Evolutionary conservation across 2,797 vertebrate species (phyloP).

Genomic region (Anas flavirostris): DNA sequence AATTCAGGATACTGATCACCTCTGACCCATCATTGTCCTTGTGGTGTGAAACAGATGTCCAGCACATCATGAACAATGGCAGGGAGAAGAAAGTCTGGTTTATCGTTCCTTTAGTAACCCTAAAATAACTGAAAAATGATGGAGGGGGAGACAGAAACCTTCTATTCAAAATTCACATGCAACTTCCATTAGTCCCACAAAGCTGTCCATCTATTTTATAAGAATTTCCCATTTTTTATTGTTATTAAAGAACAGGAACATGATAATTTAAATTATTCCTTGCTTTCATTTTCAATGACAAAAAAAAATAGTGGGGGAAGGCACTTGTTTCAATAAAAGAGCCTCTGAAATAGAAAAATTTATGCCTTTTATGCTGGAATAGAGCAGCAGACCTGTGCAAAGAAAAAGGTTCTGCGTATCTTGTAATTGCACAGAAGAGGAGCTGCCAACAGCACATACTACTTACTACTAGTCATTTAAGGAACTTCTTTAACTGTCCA

Average conservation of each 20-base stretch:
- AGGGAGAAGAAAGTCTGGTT: neutral
- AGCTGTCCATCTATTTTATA: neutral
- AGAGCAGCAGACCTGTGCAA: neutral
- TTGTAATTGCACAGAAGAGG: neutral
- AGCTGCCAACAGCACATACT: neutral
- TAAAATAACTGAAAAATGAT: neutral
- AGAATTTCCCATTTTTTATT: conserved; percentile 17
- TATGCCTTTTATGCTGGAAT: neutral
- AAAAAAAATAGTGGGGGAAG: neutral
- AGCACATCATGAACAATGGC: neutral
- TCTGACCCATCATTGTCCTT: neutral
- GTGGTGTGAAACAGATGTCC: neutral
- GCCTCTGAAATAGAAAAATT: conserved; percentile 15
- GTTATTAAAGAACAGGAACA: conserved; percentile 2
- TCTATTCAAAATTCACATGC: conserved; percentile 4
- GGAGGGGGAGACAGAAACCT: neutral
- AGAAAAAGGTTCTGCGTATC: neutral
- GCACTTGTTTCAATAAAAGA: conserved; percentile 16
- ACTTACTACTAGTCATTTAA: neutral
- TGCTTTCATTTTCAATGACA: conserved; percentile 18
- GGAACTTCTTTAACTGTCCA: neutral
- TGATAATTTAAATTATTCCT: conserved; percentile 15
- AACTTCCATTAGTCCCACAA: conserved; percentile 10
- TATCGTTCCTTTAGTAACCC: neutral
- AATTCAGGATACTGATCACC: neutral